Base-by-base conservation (phyloP, 2,113 vertebrate genomes). In the Setophaga kirtlandii region DNA sequence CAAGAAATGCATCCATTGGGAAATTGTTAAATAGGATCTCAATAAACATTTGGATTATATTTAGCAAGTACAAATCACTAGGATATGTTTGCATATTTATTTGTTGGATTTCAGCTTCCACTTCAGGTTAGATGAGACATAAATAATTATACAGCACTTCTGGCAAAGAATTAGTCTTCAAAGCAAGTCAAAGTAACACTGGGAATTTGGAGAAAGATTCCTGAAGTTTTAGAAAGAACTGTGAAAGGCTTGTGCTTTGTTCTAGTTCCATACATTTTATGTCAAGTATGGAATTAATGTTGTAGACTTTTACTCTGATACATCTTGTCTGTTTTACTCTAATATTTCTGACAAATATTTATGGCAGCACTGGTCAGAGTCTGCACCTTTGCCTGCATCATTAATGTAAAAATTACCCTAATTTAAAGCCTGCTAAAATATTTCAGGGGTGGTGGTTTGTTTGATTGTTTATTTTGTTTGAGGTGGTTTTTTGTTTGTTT, bases 41-140 rank as follows among this genome's bases (percentile, higher is more conserved):
- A 52, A 3, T 67, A 91, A 94, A 69, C 15, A 44, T 81, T 94
- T 79, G 79, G 56, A 30, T 77, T 88, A 18, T 90, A 81, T 93
- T 95, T 95, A 86, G 87, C 71, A 91, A 93, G 55, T 93, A 83
- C 79, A 88, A 87, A 93, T 93, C 85, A 49, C 63, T 77, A 80
- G 55, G 47, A 80, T 60, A 39, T 80, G 83, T 83, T 88, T 93
- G 53, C 83, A 67, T 96, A 74, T 88, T 92, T 92, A 71, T 88
- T 93, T 85, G 76, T 68, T 68, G 44, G 86, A 88, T 83, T 84
- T 77, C 85, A 80, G 9, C 70, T 91, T 95, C 82, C 64, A 69
- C 74, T 83, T 92, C 75, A 86, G 82, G 84, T 93, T 96, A 69
- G 84, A 83, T 87, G 82, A 88, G 50, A 70, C 59, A 59, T 82